These are phyloP conservation scores for Promerops cafer DNA, from an alignment of 2,113 vertebrate species.

Conservation along the genomic window DNA sequence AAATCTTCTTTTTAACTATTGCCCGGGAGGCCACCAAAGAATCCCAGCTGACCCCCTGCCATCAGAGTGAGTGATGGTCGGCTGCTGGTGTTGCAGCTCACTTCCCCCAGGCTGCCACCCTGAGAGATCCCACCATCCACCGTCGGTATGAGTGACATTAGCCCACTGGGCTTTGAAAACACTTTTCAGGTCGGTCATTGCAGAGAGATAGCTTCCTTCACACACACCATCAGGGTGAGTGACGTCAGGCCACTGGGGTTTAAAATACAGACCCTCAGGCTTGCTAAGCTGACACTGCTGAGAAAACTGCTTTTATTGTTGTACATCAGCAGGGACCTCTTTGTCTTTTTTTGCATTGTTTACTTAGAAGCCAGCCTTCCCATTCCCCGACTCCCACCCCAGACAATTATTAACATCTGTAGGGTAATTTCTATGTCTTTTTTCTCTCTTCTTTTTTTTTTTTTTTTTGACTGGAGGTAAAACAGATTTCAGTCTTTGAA, in stretches of 20 bases:
- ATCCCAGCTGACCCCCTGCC: conserved; percentile 50
- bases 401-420: conserved; percentile 61
- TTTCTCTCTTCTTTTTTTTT: neutral
- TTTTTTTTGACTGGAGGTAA: neutral
- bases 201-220: conserved; percentile 4
- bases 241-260: conserved; percentile 52
- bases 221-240: conserved; percentile 41
- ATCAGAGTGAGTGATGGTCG: conserved; percentile 52
- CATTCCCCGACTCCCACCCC: neutral
- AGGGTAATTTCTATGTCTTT: neutral
- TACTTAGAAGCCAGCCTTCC: conserved; percentile 36
- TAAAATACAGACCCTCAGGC: conserved; percentile 58
- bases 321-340: conserved; percentile 63
- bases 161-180: conserved; percentile 59
- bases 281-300: conserved; percentile 57
- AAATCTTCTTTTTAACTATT: conserved; percentile 66
- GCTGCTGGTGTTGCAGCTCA: conserved; percentile 44
- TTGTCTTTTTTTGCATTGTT: conserved; percentile 61
- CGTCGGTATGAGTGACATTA: conserved; percentile 44
- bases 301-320: conserved; percentile 66
- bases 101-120: conserved; percentile 46
- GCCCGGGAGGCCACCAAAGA: conserved; percentile 51
- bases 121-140: conserved; percentile 50
- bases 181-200: conserved; percentile 41
- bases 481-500: conserved; percentile 51